Evolutionary conservation across 2,113 vertebrate genomes (phyloP), one percentile per base, ranked within the genome.

Genomic region (Tringa solitaria): DNA sequence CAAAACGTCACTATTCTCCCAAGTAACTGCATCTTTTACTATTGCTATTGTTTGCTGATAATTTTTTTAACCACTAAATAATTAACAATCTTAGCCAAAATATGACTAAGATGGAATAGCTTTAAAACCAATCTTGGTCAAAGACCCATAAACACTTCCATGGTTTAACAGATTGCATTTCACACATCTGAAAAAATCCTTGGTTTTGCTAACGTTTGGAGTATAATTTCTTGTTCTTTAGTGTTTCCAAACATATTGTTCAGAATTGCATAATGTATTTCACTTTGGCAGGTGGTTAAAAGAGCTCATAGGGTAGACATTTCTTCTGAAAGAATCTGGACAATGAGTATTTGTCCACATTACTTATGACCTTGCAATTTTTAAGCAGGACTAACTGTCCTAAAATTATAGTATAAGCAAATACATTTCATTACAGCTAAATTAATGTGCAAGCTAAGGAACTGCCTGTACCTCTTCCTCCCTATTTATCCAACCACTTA

Each of bases 361-460:
- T 90, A 83, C 81, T 95, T 94, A 91, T 50, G 87, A 91, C 82
- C 84, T 85, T 90, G 78, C 59, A 91, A 96, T 90, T 95, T 95
- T 90, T 65, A 67, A 93, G 72, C 70, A 77, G 63, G 28, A 85
- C 91, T 85, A 83, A 90, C 68, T 73, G 63, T 94, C 78, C 87
- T 93, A 85, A 91, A 96, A 88, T 37, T 87, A 96, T 95, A 96
- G 80, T 79, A 64, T 76, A 94, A 93, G 84, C 67, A 96, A 94
- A 93, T 91, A 93, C 26, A 43, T 93, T 96, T 93, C 78, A 87
- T 69, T 94, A 46, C 67, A 96, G n/a, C 67, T 93, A 83, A 87
- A 95, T 95, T 87, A 94, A 96, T 80, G 87, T 83, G 82, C 75
- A 91, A 90, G 70, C 54, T 91, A 79, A 84, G 59, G 77, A 95